Evolutionary conservation across 2,888 invertebrate species (phyloP), one percentile per base, ranked within the genome.

Genomic region (Onchidella celtica): DNA sequence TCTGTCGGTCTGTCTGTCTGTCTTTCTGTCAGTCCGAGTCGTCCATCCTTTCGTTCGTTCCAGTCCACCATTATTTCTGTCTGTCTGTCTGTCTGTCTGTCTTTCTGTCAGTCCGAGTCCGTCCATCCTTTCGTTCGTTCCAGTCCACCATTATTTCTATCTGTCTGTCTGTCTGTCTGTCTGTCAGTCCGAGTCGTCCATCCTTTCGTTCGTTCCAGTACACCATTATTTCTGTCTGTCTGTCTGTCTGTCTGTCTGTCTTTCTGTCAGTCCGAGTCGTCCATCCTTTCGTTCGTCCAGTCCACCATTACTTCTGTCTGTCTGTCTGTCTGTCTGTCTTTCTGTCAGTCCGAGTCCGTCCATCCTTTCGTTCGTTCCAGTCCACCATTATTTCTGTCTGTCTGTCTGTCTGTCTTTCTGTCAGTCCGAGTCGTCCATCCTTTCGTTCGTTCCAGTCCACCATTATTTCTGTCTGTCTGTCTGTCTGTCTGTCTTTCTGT

Each of bases 181-280:
- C 29, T 65, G 29, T 3, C 65, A 27, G 11, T 65, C 65, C 29
- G 29, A 29, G 3, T 27, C 65, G 29, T 29, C 65, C 29, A 17
- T 65, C 65, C 27, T 65, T 65, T 65, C 17, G 27, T 29, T 65
- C 29, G 29, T 65, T 65, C n/a, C n/a, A n/a, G n/a, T n/a, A n/a
- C n/a, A n/a, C n/a, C n/a, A n/a, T 65, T 32, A 32, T 61, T 21
- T 61, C 27, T 27, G 27, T 32, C 65, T 65, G 11, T 2, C 29
- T 29, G 17, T 32, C n/a, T 1, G 29, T 65, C 14, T 27, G 3
- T 29, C 29, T 2, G 11, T 27, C 27, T 27, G 27, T 3, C 65
- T 65, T 65, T 32, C 3, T 27, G 27, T 3, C 3, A 3, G 32
- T 29, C 6, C 29, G 11, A 65, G 17, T 29, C 11, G 27, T 65